Evolutionary conservation across 2,797 vertebrate species (phyloP).

Genomic region (Megaceryle alcyon): DNA sequence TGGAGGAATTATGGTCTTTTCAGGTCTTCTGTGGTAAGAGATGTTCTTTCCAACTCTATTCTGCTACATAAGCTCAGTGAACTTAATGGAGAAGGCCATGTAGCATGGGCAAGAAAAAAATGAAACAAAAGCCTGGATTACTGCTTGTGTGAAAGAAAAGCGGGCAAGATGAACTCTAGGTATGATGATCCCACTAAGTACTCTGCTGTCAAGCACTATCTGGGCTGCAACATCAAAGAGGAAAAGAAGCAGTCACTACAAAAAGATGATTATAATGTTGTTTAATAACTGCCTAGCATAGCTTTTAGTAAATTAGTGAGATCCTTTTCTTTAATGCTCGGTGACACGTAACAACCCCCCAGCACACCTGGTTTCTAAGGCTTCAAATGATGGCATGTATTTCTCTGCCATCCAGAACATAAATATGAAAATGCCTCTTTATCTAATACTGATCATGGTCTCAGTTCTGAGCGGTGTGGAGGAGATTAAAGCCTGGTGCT

Average conservation of each 20-base stretch:
- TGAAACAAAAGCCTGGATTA: not conserved
- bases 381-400: not conserved
- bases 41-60: not conserved
- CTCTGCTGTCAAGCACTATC: not conserved
- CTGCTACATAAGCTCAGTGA: not conserved
- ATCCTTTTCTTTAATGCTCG: conserved; percentile 7
- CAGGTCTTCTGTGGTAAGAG: not conserved
- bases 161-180: not conserved
- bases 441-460: conserved; percentile 26
- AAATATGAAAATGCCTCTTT: conserved; percentile 53
- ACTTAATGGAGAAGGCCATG: not conserved
- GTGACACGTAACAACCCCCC: conserved; percentile 10
- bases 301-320: conserved; percentile 36
- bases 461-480: conserved; percentile 31
- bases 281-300: not conserved
- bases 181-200: not conserved
- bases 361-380: conserved; percentile 11
- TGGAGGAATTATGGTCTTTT: not conserved
- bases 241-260: not conserved
- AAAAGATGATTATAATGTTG: not conserved
- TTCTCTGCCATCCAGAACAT: conserved; percentile 37
- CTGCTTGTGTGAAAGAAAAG: not conserved
- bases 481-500: conserved; percentile 63
- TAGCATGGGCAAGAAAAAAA: not conserved
- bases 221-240: conserved; percentile 25